Base-by-base conservation (phyloP, 2,888 invertebrate genomes). In the Aphrophora alni region DNA sequence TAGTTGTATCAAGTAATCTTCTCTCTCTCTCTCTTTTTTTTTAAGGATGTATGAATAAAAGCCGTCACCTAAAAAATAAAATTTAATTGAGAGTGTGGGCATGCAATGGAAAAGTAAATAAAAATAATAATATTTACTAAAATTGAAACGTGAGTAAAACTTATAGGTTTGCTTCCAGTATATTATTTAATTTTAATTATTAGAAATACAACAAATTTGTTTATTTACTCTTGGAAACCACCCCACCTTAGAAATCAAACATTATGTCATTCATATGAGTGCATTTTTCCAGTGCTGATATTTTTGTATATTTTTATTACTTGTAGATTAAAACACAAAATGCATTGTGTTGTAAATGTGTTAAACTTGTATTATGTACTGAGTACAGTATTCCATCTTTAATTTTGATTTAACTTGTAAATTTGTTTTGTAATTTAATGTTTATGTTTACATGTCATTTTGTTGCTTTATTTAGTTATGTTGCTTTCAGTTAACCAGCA, bases 361-460 rank as follows among this genome's bases (percentile, higher is more conserved):
- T 44, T 10, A 44, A 44, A 44, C 3, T 44, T 44, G 44, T 44
- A 59, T 59, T 59, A 21, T 59, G 59, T 59, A 59, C n/a, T 59
- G 59, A 59, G 59, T 59, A 59, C 59, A 59, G 59, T 59, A 59
- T 59, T 59, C 59, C 59, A 59, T 59, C 44, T 59, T 12, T 59
- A 59, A 21, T 44, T 44, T 44, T 44, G 14, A 14, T 44, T 44
- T 44, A 44, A 44, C 7, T 44, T 44, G 44, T 44, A 44, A 7
- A 44, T 59, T 59, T 59, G 59, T 59, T 59, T 59, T 59, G 59
- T 59, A 59, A 59, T 59, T 59, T 59, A 59, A 59, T 59, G 59
- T 59, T 59, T 59, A 44, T 59, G 59, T 59, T 59, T 59, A 59
- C 21, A 8, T 59, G 21, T 59, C 59, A 21, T 59, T 59, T 59